Evolutionary conservation across 2,797 vertebrate species (phyloP).

Genomic region (Chiloscyllium punctatum): DNA sequence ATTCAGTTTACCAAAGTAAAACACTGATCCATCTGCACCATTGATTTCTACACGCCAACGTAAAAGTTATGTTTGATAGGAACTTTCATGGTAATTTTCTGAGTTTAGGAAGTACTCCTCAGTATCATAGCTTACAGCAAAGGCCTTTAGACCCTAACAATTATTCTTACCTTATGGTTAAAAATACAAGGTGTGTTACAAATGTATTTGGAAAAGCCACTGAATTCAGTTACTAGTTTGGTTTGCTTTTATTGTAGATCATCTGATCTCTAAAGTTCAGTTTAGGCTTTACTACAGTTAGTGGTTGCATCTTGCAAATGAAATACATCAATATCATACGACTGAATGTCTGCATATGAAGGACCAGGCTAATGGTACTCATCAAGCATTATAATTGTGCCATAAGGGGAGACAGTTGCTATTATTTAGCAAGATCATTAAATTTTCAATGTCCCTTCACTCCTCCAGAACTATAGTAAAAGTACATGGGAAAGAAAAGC

Average conservation of each 20-base stretch:
- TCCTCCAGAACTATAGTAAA: background rate
- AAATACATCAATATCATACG: background rate
- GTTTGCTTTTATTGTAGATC: background rate
- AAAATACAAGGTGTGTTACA: background rate
- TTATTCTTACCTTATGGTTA: background rate
- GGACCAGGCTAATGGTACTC: background rate
- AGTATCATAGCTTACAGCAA: background rate
- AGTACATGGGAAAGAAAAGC: background rate
- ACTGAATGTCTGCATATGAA: background rate
- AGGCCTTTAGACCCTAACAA: background rate
- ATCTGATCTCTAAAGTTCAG: background rate
- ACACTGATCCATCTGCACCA: background rate
- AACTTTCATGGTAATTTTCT: background rate
- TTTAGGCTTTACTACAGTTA: background rate
- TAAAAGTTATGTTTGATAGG: background rate
- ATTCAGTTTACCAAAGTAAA: background rate
- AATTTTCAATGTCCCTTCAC: background rate
- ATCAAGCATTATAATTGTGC: constrained; percentile 2
- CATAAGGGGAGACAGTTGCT: background rate
- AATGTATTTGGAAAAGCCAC: background rate
- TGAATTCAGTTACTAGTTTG: background rate
- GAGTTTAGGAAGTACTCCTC: background rate
- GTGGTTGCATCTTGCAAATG: no score
- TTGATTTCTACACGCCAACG: background rate
- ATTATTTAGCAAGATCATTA: background rate